Conservation (phyloP, 2,797 vertebrate species). For the Mormyrops attenuatus region DNA sequence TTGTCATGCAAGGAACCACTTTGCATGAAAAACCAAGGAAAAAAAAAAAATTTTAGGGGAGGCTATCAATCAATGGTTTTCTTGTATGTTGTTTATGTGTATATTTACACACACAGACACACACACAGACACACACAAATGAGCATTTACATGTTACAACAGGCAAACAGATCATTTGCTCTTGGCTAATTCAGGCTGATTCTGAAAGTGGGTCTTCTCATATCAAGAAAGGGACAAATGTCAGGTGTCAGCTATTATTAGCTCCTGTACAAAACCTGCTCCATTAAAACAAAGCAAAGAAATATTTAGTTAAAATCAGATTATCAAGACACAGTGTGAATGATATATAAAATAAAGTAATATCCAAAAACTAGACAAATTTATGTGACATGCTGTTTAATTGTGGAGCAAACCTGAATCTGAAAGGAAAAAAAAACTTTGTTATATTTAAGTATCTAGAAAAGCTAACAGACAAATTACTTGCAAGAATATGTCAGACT, state of each 20-base stretch:
- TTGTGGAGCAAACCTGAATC: background rate
- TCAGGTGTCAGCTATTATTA: background rate
- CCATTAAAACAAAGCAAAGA: background rate
- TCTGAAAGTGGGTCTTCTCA: background rate
- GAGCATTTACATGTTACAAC: background rate
- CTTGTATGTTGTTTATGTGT: background rate
- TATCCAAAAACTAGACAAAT: background rate
- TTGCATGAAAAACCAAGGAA: background rate
- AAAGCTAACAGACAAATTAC: background rate
- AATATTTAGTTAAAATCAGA: constrained; percentile 7
- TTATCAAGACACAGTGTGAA: background rate
- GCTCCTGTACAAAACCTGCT: background rate
- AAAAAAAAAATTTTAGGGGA: background rate
- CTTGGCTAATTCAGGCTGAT: background rate
- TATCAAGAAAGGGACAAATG: background rate
- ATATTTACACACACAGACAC: background rate
- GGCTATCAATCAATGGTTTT: background rate
- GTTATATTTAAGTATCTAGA: background rate
- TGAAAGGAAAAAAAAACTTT: background rate
- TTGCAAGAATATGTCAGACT: background rate
- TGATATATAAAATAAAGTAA: constrained; percentile 5
- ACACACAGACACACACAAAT: background rate
- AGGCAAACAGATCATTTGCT: background rate
- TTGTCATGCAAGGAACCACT: background rate
- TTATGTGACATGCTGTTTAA: constrained; percentile 12